Base-by-base conservation (phyloP, 2,113 vertebrate genomes). In the Herpetotheres cachinnans region DNA sequence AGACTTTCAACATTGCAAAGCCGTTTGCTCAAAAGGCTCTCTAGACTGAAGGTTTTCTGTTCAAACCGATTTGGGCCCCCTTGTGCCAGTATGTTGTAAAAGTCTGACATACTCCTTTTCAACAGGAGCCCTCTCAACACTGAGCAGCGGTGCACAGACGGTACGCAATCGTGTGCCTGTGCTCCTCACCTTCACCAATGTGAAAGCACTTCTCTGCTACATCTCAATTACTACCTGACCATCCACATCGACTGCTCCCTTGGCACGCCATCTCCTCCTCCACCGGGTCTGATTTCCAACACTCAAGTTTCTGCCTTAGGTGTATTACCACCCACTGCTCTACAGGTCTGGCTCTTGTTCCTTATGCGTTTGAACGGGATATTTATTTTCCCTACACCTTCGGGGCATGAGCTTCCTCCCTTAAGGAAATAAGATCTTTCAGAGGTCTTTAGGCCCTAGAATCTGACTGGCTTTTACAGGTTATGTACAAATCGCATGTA, bases 101-200 rank as follows among this genome's bases (percentile, higher is more conserved):
- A 54, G 11, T 40, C 62, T 50, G n/a, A 13, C 52, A 2, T 2
- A 1, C 11, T 42, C 32, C 30, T 49, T 38, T 30, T 16, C 9
- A 24, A 32, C 46, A 16, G 54, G 29, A 67, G 17, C 29, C 16
- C 40, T 17, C 22, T 2, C 13, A 10, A 52, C 16, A 2, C 70
- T 2, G 20, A 24, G 61, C 67, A 25, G 61, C 6, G 0, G 16
- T 13, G 14, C 16, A 4, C 19, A 4, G 36, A 4, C 7, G 1
- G 14, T 6, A 8, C 58, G 5, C 30, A 4, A 11, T 12, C 56
- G 3, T 18, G 11, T 5, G 1, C 25, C 6, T 4, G 1, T 2
- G 26, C 22, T 70, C 36, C 26, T 76, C 65, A 7, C 49, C 19
- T 30, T 34, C 58, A 32, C 7, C 40, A 17, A 16, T 0, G 2